Base-by-base conservation (phyloP, 2,888 invertebrate genomes). In the Cremastinae sp. region DNA sequence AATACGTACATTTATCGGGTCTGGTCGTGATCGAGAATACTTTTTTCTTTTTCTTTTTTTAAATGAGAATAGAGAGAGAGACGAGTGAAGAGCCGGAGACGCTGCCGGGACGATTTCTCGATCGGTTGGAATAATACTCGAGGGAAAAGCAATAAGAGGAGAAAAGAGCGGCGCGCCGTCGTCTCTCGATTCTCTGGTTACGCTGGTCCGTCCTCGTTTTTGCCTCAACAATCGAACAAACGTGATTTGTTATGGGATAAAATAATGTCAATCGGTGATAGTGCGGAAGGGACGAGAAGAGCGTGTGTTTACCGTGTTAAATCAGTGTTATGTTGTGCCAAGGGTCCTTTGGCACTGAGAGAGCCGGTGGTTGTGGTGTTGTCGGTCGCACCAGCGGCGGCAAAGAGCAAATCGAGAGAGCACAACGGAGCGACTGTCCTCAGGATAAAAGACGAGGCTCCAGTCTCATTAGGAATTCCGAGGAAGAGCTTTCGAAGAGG, bases 311-410 rank as follows among this genome's bases (percentile, higher is more conserved):
- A 75, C 74, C 70, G 79, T 75, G 74, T 56, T 69, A 80, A 79
- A 71, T 80, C 78, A 78, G 79, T 82, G 81, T 82, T 82, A 83
- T 82, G 85, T 80, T 82, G 84, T 81, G 85, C 82, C 80, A 82
- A 81, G 79, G 79, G 76, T 81, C 83, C 84, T 82, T 81, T 78
- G 82, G 79, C 81, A 81, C 80, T 81, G 81, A 83, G 81, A 81
- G 82, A 80, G 81, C 82, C 80, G 77, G 78, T 80, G 80, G 81
- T 78, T 78, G 78, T 69, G 79, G 74, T 80, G 78, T 64, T 80
- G 79, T 78, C 78, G 71, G 71, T 64, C 62, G 59, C 76, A 69
- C 49, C 18, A 65, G 66, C n/a, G n/a, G n/a, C n/a, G n/a, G n/a
- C n/a, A n/a, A n/a, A n/a, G n/a, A n/a, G n/a, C n/a, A n/a, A n/a